Evolutionary conservation across 1,140 invertebrate species (phyloP), one percentile per base, ranked within the genome.

Genomic region (Ptiloglossa arizonensis): DNA sequence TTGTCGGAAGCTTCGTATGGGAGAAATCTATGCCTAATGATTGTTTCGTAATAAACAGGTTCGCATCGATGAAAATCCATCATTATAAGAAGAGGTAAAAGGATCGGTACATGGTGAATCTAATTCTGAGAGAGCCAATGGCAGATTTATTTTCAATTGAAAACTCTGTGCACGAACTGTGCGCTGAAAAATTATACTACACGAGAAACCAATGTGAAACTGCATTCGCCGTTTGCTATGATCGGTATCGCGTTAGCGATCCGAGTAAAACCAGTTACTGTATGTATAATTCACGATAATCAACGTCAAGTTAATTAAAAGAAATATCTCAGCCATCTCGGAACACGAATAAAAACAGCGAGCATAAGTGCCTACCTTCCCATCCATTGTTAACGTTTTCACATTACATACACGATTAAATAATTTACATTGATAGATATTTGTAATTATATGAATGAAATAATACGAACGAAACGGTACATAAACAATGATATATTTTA

Each of bases 291-390:
- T 72, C 5, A 54, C 35, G 1, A 59, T 56, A 72, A 72, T 78
- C 72, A 72, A 17, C 35, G 38, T 32, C 22, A 9, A 66, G 70
- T 17, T 79, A 79, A 79, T 79, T 73, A 74, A 79, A 79, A 59
- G 62, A 68, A 27, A 19, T 57, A 75, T 57, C 72, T 52, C 11
- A 13, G 19, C 2, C 38, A 35, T 68, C 27, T 4, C 35, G 50
- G 2, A 29, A 22, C 22, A 17, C 8, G 27, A 50, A 13, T 17
- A 13, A 44, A 22, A n/a, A 5, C 11, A 22, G 4, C 6, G 24
- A 44, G 32, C 29, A 22, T 35, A 41, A 9, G 27, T 15, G 17
- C 8, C 22, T 74, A 38, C 11, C 11, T 66, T 74, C 56, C 50
- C 46, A 22, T 8, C 19, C 22, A 32, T 64, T 44, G 48, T 44